phyloP scores from a whole-genome alignment of 2,797 vertebrate genomes.

The Enteromius radiatus region DNA sequence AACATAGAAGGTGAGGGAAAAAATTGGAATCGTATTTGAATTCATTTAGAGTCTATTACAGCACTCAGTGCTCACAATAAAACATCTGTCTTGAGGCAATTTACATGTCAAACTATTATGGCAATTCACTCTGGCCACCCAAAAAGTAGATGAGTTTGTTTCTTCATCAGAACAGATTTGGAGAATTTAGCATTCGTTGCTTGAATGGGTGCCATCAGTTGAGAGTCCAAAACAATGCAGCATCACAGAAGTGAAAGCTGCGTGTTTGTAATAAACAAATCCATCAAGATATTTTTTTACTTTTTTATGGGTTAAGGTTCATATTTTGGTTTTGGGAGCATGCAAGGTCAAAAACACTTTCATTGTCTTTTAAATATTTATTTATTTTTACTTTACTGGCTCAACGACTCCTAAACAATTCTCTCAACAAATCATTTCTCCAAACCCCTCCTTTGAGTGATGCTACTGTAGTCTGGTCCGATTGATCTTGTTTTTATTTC shows the following conservation, averaged over 20 bases:
- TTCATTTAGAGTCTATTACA: constrained; percentile 5
- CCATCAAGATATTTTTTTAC: neutral
- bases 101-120: neutral
- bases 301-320: no score
- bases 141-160: neutral
- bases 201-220: neutral
- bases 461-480: no score
- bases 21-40: neutral
- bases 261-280: neutral
- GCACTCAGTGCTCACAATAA: neutral
- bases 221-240: neutral
- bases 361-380: no score
- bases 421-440: no score
- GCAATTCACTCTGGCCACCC: neutral
- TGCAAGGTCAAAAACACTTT: no score
- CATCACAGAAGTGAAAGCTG: neutral
- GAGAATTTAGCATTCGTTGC: no score
- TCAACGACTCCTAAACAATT: no score
- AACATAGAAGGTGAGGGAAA: neutral
- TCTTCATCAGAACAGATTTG: no score
- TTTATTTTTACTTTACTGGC: no score
- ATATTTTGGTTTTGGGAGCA: no score
- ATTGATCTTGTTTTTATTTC: no score
- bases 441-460: no score
- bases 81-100: neutral